Evolutionary conservation across 2,797 vertebrate genomes (phyloP).

Genomic region (Streptopelia turtur): DNA sequence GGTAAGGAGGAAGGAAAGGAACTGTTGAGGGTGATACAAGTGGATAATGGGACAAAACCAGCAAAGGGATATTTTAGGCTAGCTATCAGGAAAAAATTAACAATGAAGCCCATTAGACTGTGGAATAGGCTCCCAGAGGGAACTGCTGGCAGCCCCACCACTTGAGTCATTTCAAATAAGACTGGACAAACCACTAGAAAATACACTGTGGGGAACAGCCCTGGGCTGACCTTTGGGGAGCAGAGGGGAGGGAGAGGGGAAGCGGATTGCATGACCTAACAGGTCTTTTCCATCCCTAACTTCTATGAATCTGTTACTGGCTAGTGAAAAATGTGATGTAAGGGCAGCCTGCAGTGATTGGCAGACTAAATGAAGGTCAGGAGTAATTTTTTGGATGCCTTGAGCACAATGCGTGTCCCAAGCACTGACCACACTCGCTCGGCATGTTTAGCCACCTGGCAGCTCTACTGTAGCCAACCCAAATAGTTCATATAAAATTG

Average conservation of each 20-base stretch:
- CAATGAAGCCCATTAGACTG: slow-evolving; percentile 56
- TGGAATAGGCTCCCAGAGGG: slow-evolving; percentile 57
- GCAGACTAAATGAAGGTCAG: slow-evolving; percentile 67
- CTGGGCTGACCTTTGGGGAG: slow-evolving; percentile 46
- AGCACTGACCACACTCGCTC: slow-evolving; percentile 70
- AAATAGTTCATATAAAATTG: slow-evolving; percentile 73
- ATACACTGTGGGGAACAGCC: slow-evolving; percentile 41
- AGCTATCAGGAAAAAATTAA: slow-evolving; percentile 64
- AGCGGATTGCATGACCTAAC: slow-evolving; percentile 24
- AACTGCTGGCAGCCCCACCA: slow-evolving; percentile 53
- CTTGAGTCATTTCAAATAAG: slow-evolving; percentile 60
- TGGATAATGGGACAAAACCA: slow-evolving; percentile 51
- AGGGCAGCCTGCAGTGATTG: slow-evolving; percentile 61
- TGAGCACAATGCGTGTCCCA: slow-evolving; percentile 55
- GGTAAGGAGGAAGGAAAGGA: not conserved
- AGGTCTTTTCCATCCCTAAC: slow-evolving; percentile 47
- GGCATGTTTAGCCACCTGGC: slow-evolving; percentile 78
- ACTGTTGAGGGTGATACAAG: slow-evolving; percentile 25
- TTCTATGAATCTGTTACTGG: slow-evolving; percentile 54
- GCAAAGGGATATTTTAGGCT: slow-evolving; percentile 58
- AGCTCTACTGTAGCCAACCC: slow-evolving; percentile 65
- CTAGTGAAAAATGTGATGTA: slow-evolving; percentile 67
- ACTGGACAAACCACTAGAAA: slow-evolving; percentile 54
- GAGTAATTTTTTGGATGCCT: slow-evolving; percentile 71
- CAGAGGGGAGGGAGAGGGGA: not conserved